Base-by-base conservation (phyloP, 1,140 invertebrate species). In the Solenopsis fugax region DNA sequence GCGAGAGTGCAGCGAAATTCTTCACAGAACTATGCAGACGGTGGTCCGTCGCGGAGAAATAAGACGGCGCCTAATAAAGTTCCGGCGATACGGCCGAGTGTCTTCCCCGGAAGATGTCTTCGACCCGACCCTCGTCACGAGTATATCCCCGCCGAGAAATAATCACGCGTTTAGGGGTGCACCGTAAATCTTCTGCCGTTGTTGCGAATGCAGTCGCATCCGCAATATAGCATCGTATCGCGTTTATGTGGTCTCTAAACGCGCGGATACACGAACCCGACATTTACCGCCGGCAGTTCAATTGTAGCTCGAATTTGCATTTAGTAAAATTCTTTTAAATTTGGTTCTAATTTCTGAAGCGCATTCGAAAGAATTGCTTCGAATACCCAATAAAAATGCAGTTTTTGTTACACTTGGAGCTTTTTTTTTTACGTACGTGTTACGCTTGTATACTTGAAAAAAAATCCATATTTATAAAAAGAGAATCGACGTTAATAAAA, bases 11-110 rank as follows among this genome's bases (percentile, higher is more conserved):
- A 73, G 67, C 80, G 67, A 73, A 75, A 84, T 84, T 84, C 80
- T 84, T 84, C 54, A 54, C 29, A 29, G 54, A 84, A 84, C 80
- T 84, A 84, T 84, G 80, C 50, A 84, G 80, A 84, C 80, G 69
- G 69, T 60, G 48, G 77, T 54, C 64, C 54, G 54, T 73, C 69
- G 45, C 24, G 54, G 29, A 84, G 69, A 84, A 84, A 84, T 84
- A 84, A 82, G 80, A 73, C 80, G 67, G 69, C 54, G 80, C 69
- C 67, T 84, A 84, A 84, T 84, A 84, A 84, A 84, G 80, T 84
- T 75, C 80, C 80, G 80, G 37, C 77, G 34, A 21, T 56, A 56
- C 21, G 37, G 80, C 69, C 80, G 69, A 84, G 54, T 84, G 54
- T 84, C 75, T 75, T 84, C 80, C 24, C 5, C 54, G 18, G 54